A percentile compares a stretch with the other conserved stretches of the same genome.
Evolutionary conservation across 2,888 invertebrate genomes (phyloP).

Genomic region (Loripinus fragilis): DNA sequence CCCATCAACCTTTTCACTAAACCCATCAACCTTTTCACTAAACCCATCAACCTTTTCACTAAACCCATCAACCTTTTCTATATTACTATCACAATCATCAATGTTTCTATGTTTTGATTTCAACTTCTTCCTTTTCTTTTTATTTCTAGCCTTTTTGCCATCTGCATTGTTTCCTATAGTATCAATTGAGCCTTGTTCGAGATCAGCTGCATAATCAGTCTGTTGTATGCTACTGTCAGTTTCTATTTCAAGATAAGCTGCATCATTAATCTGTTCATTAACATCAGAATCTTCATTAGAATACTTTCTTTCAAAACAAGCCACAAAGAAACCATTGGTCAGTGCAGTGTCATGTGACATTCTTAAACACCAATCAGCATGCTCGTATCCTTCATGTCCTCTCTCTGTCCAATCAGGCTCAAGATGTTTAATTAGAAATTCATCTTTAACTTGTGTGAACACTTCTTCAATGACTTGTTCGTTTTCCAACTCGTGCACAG

Average conservation of each 20-base stretch:
- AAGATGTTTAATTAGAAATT: conserved; percentile 81
- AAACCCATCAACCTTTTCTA: background rate
- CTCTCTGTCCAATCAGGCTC: conserved; percentile 74
- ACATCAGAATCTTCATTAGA: background rate
- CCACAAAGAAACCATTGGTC: conserved; percentile 98
- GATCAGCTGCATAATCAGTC: background rate
- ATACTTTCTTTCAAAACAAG: conserved; percentile 87
- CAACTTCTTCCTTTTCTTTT: conserved; percentile 21
- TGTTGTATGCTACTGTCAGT: background rate
- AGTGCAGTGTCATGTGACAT: conserved; percentile 90
- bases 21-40: too few species aligned
- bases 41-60: too few species aligned
- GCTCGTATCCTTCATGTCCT: conserved; percentile 73
- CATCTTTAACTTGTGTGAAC: conserved; percentile 84
- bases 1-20: too few species aligned
- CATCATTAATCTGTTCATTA: background rate
- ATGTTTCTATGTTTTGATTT: conserved; percentile 5
- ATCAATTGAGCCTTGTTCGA: background rate
- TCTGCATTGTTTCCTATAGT: background rate
- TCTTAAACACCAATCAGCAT: conserved; percentile 89
- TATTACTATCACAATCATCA: background rate
- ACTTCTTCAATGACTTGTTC: conserved; percentile 93
- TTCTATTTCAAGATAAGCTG: too few species aligned
- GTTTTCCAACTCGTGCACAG: conserved; percentile 92
- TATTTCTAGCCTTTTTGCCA: conserved; percentile 1